A percentile compares a stretch with the other conserved stretches of the same genome.
Conservation (phyloP, 2,888 invertebrate genomes). For the Tipula lateralis region DNA sequence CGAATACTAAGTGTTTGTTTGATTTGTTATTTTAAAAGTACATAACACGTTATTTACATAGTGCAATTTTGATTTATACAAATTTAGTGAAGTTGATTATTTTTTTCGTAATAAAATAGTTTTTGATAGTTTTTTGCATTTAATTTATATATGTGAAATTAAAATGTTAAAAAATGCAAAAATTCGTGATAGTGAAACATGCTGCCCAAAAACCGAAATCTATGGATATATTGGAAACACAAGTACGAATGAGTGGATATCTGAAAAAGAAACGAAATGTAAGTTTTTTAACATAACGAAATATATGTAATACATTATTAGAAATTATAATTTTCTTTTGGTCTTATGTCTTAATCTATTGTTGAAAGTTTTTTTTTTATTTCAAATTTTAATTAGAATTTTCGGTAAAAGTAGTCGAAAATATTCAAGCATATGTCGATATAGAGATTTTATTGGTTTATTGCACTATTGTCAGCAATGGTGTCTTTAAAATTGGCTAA, state of each 20-base stretch:
- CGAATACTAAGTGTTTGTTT: neutral
- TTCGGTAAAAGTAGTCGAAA: neutral
- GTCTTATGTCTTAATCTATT: neutral
- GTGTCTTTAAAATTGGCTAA: too few species aligned
- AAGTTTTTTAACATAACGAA: slow-evolving; percentile 33
- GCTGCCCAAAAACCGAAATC: slow-evolving; percentile 31
- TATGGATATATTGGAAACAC: slow-evolving; percentile 33
- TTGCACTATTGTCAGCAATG: too few species aligned
- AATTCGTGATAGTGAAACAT: slow-evolving; percentile 37
- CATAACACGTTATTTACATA: neutral
- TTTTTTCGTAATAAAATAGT: neutral
- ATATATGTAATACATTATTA: too few species aligned
- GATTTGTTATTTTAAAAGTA: neutral
- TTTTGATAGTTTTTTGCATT: slow-evolving; percentile 25
- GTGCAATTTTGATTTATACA: neutral
- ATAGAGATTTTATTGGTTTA: neutral
- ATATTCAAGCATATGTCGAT: neutral
- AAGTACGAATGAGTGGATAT: slow-evolving; percentile 42
- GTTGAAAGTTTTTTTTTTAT: neutral
- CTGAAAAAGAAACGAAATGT: slow-evolving; percentile 44
- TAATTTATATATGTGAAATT: neutral
- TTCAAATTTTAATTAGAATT: neutral
- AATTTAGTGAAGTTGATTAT: neutral
- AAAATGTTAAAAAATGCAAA: slow-evolving; percentile 35
- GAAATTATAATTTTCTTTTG: neutral